Evolutionary conservation across 2,113 vertebrate species (phyloP).

Genomic region (Pluvialis apricaria): DNA sequence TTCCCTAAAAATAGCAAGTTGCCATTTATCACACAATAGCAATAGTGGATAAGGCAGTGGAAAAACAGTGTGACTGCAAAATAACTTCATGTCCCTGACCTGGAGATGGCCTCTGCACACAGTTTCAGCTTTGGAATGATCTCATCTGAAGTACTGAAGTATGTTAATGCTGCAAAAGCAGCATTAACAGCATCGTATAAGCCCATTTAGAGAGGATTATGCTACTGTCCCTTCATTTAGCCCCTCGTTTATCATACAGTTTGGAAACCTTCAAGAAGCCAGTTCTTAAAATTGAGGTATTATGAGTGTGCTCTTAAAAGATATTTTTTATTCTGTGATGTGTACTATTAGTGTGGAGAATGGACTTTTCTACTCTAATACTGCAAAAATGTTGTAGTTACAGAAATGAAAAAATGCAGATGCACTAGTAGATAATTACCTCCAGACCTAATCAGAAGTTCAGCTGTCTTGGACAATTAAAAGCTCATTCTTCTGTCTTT

Average conservation of each 20-base stretch:
- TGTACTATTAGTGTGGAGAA: neutral
- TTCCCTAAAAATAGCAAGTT: neutral
- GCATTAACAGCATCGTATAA: conserved; percentile 18
- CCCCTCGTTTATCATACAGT: neutral
- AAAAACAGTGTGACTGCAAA: neutral
- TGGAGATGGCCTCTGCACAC: neutral
- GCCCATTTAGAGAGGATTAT: conserved; percentile 26
- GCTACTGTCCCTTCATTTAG: conserved; percentile 8
- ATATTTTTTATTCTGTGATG: neutral
- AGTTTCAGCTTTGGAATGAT: neutral
- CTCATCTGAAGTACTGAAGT: neutral
- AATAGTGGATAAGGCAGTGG: neutral
- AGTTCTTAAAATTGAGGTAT: neutral
- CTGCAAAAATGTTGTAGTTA: neutral
- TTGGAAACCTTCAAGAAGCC: neutral
- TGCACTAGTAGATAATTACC: neutral
- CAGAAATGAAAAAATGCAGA: neutral
- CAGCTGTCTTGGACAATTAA: neutral
- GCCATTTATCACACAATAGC: neutral
- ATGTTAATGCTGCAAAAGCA: neutral
- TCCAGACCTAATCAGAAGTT: neutral
- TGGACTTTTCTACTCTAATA: neutral
- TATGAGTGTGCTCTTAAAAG: neutral
- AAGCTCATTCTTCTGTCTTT: neutral
- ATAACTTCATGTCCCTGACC: conserved; percentile 8